Base-by-base conservation (phyloP, 2,797 vertebrate species). In the Pagetopsis macropterus region DNA sequence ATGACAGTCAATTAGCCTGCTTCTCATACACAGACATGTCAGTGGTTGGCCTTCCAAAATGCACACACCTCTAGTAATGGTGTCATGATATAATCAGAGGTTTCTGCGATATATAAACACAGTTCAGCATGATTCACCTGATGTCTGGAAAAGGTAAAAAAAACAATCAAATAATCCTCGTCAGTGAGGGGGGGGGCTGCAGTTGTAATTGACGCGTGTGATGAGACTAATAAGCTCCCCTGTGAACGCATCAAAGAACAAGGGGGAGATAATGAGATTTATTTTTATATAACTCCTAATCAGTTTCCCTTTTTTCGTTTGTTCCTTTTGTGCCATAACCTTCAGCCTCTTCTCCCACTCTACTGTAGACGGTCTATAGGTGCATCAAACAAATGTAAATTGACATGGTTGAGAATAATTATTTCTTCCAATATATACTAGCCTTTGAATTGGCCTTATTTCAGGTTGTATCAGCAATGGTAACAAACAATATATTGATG, bases 191-290 rank as follows among this genome's bases (percentile, higher is more conserved):
- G 3, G 40, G 80, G 60, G 59, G 67, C 31, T 85, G 88, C 79
- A 90, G 90, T 73, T 81, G 70, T 87, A 91, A 92, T 86, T 91
- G 89, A 89, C 78, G 48, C 56, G 31, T 88, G 85, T 91, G 87
- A 91, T 91, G 85, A 87, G 75, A 83, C 92, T 93, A 93, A 94
- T 91, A 88, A 91, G 92, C 89, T 93, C 92, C 91, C 92, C 79
- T 87, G 92, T 89, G 91, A 92, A 88, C 72, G 89, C 91, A 93
- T 92, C 91, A 92, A 91, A 91, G 86, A 92, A 91, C 87, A 89
- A 91, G 72, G 50, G 73, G 72, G 82, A 83, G 84, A 88, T 92
- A 92, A 92, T 94, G 85, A 92, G 90, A 87, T 55, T 70, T 86
- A 68, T 83, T 85, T 83, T 90, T 88, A 78, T 81, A 78, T 74